These are phyloP conservation scores for Orthosia gracilis DNA, from an alignment of 2,888 invertebrate genomes.

Conservation along the genomic window DNA sequence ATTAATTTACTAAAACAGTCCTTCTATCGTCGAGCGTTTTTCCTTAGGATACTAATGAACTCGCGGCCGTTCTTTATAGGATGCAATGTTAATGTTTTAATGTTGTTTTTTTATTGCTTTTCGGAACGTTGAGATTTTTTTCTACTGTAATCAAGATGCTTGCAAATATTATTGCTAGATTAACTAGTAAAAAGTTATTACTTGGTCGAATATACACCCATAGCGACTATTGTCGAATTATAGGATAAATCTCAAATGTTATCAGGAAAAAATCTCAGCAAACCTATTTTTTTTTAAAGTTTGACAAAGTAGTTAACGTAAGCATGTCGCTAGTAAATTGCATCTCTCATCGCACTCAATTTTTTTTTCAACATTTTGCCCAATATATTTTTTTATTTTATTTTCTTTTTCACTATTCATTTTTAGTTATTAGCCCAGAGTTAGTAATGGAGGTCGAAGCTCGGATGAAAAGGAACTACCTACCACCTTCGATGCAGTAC, in stretches of 20 bases:
- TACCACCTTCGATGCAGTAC: conserved; percentile 93
- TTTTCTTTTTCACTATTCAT: conserved; percentile 53
- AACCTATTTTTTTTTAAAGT: conserved; percentile 3
- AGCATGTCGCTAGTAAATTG: conserved; percentile 55
- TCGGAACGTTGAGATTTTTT: conserved; percentile 7
- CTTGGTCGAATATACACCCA: no score
- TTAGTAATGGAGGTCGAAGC: conserved; percentile 97
- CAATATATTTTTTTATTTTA: conserved; percentile 60
- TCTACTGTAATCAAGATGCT: no score
- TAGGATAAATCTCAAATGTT: neutral
- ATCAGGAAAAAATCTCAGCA: conserved; percentile 30
- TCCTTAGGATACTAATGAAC: neutral
- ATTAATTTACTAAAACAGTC: no score
- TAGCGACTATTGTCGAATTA: no score
- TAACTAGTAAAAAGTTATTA: no score
- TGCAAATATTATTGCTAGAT: no score
- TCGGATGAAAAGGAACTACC: conserved; percentile 95
- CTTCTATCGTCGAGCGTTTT: neutral
- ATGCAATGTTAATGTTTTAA: conserved; percentile 7
- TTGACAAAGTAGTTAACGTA: conserved; percentile 34
- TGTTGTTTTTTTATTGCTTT: conserved; percentile 24
- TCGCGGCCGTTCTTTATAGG: neutral
- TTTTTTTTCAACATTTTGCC: conserved; percentile 57
- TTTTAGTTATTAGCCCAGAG: conserved; percentile 96
- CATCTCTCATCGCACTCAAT: conserved; percentile 56